These are phyloP conservation scores for Phyllopteryx taeniolatus DNA, from an alignment of 2,113 vertebrate species.

Conservation along the genomic window DNA sequence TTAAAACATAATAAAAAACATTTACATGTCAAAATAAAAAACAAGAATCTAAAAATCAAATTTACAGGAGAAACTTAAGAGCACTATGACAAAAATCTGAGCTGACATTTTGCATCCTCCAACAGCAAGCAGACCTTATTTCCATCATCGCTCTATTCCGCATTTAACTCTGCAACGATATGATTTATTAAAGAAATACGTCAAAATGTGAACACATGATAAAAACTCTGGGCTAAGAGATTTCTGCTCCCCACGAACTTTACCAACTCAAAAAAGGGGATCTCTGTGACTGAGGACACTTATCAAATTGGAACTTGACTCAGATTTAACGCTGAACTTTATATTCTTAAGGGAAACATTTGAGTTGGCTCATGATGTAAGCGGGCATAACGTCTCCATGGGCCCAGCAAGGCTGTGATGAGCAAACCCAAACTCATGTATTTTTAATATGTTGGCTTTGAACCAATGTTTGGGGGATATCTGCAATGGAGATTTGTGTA, in stretches of 20 bases:
- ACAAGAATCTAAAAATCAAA: background rate
- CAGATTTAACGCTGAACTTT: constrained; percentile 31
- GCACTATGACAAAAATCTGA: background rate
- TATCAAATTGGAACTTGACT: constrained; percentile 25
- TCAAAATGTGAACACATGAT: constrained; percentile 12
- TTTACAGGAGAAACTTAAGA: background rate
- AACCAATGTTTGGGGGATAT: constrained; percentile 37
- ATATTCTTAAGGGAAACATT: constrained; percentile 43
- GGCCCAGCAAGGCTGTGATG: constrained; percentile 34
- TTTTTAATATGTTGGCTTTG: constrained; percentile 60
- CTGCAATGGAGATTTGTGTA: constrained; percentile 48
- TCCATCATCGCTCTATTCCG: background rate
- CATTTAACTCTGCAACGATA: constrained; percentile 18
- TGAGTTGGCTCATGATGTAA: constrained; percentile 36
- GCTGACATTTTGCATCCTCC: background rate
- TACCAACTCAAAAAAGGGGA: constrained; percentile 8
- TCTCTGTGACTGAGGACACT: constrained; percentile 12
- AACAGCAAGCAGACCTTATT: background rate
- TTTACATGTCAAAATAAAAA: background rate
- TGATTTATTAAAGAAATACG: constrained; percentile 19
- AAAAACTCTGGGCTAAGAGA: constrained; percentile 5
- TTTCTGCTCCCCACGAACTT: constrained; percentile 21
- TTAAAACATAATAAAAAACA: too few species aligned
- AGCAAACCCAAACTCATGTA: constrained; percentile 52
- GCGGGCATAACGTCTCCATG: constrained; percentile 15